Evolutionary conservation across 2,888 invertebrate genomes (phyloP).

Genomic region (Eupeodes luniger): DNA sequence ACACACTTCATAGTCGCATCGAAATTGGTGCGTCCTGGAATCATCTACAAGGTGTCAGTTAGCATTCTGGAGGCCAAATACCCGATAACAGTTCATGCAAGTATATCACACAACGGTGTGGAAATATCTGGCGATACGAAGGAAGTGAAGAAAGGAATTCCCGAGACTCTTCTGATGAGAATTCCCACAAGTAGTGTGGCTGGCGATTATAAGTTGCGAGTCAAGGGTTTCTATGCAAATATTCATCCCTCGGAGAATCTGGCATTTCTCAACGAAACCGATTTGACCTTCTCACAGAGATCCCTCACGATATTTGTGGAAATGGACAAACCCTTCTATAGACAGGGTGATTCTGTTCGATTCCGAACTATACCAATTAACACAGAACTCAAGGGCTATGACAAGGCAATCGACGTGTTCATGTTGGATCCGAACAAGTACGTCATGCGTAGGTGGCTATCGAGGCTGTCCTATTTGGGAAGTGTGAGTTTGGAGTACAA

Average conservation of each 20-base stretch:
- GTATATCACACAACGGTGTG: slow-evolving; percentile 93
- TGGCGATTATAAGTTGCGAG: slow-evolving; percentile 91
- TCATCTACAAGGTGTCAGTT: slow-evolving; percentile 93
- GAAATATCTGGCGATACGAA: slow-evolving; percentile 91
- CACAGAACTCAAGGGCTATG: slow-evolving; percentile 93
- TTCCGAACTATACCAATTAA: slow-evolving; percentile 95
- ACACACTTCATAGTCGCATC: slow-evolving; percentile 96
- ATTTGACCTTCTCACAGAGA: slow-evolving; percentile 91
- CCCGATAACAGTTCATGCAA: slow-evolving; percentile 92
- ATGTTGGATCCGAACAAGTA: slow-evolving; percentile 93
- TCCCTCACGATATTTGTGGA: slow-evolving; percentile 97
- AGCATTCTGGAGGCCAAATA: slow-evolving; percentile 90
- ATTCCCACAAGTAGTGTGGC: slow-evolving; percentile 92
- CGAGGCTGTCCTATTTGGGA: slow-evolving; percentile 94
- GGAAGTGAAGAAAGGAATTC: slow-evolving; percentile 91
- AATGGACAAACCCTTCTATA: slow-evolving; percentile 95
- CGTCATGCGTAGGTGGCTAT: slow-evolving; percentile 95
- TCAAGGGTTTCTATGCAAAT: slow-evolving; percentile 88
- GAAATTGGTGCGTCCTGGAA: slow-evolving; percentile 93
- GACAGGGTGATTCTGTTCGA: slow-evolving; percentile 93
- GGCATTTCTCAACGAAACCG: slow-evolving; percentile 94
- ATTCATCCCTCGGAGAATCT: slow-evolving; percentile 88
- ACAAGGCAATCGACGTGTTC: slow-evolving; percentile 94
- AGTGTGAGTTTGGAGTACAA: slow-evolving; percentile 95
- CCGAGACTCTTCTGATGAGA: slow-evolving; percentile 92